Base-by-base conservation (phyloP, 2,888 invertebrate genomes). In the Hypsopygia costalis region DNA sequence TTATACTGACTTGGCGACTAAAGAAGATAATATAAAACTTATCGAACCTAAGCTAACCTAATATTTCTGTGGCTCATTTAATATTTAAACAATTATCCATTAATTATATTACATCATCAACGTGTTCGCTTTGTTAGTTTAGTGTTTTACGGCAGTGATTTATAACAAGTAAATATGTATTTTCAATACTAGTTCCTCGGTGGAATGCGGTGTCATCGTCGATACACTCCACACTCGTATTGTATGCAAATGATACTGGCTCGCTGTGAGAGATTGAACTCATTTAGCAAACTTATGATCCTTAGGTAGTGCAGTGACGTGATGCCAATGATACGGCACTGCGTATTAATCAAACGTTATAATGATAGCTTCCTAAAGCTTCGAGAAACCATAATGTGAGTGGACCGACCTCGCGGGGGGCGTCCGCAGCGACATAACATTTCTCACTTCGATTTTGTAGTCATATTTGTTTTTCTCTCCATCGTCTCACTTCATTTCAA, bases 401-500 rank as follows among this genome's bases (percentile, higher is more conserved):
- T 43, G 55, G 54, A 51, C 45, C 53, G 40, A 52, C 73, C 54
- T 67, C 71, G 69, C 80, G 79, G 81, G 81, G 80, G 82, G 82
- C 67, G 69, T 58, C 65, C 69, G 51, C 56, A 56, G 62, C 70
- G 74, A 83, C 83, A 77, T 73, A 73, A 71, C 78, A 83, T 83
- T 82, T 86, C 81, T 85, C 85, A 86, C 83, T 81, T 83, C 77
- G 79, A 81, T 81, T 81, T 41, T 75, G 81, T 81, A 56, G 66
- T 72, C 68, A 55, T 79, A 61, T 81, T 81, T 82, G 74, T 81
- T 83, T 79, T 76, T 81, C 70, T 67, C 65, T 65, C 62, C 63
- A 66, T 71, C 71, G 71, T 71, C 75, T 78, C 75, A 80, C 73
- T 81, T 78, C 78, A 75, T 81, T 82, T 79, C 76, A 73, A 79